These are phyloP conservation scores for Lepus timidus DNA, from an alignment of 2,113 vertebrate genomes.

Conservation along the genomic window DNA sequence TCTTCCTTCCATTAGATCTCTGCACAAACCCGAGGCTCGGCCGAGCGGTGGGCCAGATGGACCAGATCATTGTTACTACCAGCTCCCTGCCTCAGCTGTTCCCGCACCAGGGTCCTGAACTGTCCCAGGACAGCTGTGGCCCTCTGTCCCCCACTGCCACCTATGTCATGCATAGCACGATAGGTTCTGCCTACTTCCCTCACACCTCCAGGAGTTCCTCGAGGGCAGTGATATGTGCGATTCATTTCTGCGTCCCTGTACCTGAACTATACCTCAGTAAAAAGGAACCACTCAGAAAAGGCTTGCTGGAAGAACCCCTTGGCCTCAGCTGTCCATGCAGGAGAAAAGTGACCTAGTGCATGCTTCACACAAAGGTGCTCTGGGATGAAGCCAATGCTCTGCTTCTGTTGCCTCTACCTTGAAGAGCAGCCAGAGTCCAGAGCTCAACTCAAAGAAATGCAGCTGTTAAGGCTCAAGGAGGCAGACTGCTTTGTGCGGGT, in stretches of 20 bases:
- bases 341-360: background rate
- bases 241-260: background rate
- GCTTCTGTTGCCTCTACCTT: background rate
- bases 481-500: background rate
- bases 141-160: background rate
- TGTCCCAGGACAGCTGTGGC: background rate
- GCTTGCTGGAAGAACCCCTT: background rate
- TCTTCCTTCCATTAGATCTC: background rate
- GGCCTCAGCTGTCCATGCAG: background rate
- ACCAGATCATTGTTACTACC: background rate
- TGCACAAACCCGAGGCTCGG: background rate
- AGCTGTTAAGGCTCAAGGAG: background rate
- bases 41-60: background rate
- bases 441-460: background rate
- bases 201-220: background rate
- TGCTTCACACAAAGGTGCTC: background rate
- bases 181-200: background rate
- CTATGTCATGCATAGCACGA: accelerated
- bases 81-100: accelerated
- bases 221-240: background rate
- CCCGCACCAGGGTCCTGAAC: background rate
- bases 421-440: background rate
- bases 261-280: background rate
- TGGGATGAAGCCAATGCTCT: background rate
- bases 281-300: background rate